Base-by-base conservation (phyloP, 2,797 vertebrate genomes). In the Pteronotus mesoamericanus region DNA sequence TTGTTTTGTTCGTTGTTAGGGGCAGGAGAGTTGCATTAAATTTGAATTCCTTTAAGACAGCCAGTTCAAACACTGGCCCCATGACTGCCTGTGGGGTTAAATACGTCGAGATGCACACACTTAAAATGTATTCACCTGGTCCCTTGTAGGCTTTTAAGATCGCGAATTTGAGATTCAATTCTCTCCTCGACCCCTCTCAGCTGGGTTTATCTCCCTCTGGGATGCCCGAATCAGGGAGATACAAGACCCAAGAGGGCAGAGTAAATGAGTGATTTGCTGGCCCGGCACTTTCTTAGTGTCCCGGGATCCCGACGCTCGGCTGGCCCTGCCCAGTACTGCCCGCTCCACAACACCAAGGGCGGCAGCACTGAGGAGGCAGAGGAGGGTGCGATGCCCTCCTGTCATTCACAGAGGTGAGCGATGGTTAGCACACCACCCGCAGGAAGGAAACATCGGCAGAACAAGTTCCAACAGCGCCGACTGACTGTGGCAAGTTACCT, bases 11-110 rank as follows among this genome's bases (percentile, higher is more conserved):
- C 39, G 3, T 18, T 77, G 64, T 69, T 11, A 16, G 64, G 18
- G 44, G 5, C 48, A 4, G 42, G 24, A 22, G 39, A 26, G 48
- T n/a, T 37, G 19, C 75, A 51, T 66, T 51, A 84, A 55, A 37
- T 71, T 9, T 77, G 51, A 87, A 74, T 92, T 80, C 42, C 64
- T 89, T 89, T 84, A 71, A 53, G 42, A 46, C 3, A 21, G 32
- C 48, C n/a, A 53, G 24, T 66, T 66, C 32, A 84, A 61, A 46
- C 57, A 9, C 19, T 29, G 75, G 59, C 11, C 29, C 37, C 24
- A 29, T 0, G 55, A 21, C 18, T 34, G 53, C 53, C 29, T 29
- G 5, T 4, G 42, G 59, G 53, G n/a, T 34, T 75, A 29, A 68
- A 55, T 10, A 39, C 44, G 18, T 16, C 10, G 0, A 0, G 14